Evolutionary conservation across 2,797 vertebrate genomes (phyloP), one percentile per base, ranked within the genome.

Genomic region (Leptatherina wallacei): DNA sequence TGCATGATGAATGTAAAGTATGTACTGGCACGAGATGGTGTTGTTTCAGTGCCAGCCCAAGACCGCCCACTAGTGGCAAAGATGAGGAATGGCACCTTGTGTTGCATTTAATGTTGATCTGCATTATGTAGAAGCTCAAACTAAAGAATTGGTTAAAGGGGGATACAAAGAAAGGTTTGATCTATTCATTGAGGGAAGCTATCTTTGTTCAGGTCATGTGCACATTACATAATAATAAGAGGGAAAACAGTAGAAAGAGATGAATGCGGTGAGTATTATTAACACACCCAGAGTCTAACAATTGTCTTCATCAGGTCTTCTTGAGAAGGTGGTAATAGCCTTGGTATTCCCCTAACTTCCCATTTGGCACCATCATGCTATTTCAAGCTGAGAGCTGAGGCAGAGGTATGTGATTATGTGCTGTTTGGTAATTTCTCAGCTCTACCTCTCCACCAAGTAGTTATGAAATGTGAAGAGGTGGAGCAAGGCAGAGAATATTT

Each of bases 11-110:
- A 73, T 74, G 67, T 71, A 75, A 72, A 83, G 77, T 16, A 69
- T 58, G 20, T 27, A 51, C 3, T 51, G 55, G 35, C 22, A 47
- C 7, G 13, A 24, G 33, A 52, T 35, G 60, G 12, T 0, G 63
- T 49, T 61, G 1, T 36, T 27, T 67, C 57, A 62, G 27, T 20
- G 61, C 1, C 18, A 33, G 75, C 14, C 0, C 38, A 47, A 83
- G 8, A 67, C 1, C 0, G 55, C 89, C 84, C 73, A 68, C 89
- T 81, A 73, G 84, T 83, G 91, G 88, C 7, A 10, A 9, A 64
- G 18, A 9, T 2, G 0, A 9, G 8, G 35, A 1, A 35, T 0
- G 20, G 54, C 83, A 76, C 29, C 44, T 13, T 13, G 2, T n/a
- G 0, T n/a, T 12, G 16, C 64, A 35, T 59, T 29, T 14, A 27